phyloP scores from a whole-genome alignment of 2,113 vertebrate genomes.

The Tragelaphus scriptus region DNA sequence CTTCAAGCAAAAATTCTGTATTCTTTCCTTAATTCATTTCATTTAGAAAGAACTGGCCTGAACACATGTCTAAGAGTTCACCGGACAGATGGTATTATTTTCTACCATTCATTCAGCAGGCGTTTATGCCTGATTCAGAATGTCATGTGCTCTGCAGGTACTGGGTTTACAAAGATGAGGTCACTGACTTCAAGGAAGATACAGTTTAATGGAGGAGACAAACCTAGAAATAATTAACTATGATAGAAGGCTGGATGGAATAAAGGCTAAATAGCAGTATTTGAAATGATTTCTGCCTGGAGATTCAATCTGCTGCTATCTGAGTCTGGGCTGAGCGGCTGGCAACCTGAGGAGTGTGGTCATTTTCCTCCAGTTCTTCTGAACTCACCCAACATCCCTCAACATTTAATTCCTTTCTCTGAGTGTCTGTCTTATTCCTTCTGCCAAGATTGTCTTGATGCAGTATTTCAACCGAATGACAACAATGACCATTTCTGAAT shows the following conservation, averaged over 20 bases:
- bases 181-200: constrained; percentile 39
- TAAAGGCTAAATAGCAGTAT: not conserved
- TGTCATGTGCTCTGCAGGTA: not conserved
- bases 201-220: constrained; percentile 16
- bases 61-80: not conserved
- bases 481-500: not conserved
- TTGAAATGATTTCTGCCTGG: constrained; percentile 31
- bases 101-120: not conserved
- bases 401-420: not conserved
- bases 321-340: not conserved
- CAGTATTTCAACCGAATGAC: not conserved
- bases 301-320: not conserved
- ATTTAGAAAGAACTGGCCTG: not conserved
- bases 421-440: not conserved
- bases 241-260: constrained; percentile 1
- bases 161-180: constrained; percentile 34
- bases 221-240: constrained; percentile 24
- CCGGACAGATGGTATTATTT: not conserved
- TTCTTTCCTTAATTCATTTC: not conserved
- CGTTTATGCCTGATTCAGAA: not conserved
- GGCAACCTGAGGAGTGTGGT: not conserved
- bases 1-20: constrained; percentile 9
- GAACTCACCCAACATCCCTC: not conserved
- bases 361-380: not conserved
- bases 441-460: not conserved